Evolutionary conservation across 2,888 invertebrate genomes (phyloP).

Genomic region (Andrena minutula): DNA sequence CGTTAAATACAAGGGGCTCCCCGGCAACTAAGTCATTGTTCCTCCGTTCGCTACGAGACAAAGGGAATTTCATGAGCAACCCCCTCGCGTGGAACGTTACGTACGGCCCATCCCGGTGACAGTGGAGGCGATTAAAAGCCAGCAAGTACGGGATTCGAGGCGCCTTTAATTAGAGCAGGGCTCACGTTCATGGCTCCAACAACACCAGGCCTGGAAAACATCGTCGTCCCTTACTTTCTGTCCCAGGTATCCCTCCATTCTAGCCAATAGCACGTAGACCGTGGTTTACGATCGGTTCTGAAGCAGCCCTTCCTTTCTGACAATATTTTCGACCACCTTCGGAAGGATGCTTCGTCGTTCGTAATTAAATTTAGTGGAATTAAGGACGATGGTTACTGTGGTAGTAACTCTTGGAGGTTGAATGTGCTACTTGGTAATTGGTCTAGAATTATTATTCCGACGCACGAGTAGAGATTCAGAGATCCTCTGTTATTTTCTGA

Average conservation of each 20-base stretch:
- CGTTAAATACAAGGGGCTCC: neutral
- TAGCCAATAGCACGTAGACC: slow-evolving; percentile 30
- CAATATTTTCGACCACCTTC: neutral
- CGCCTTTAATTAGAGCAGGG: slow-evolving; percentile 46
- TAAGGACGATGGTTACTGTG: too few relatives aligned
- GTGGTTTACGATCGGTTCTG: slow-evolving; percentile 35
- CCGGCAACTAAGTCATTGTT: slow-evolving; percentile 31
- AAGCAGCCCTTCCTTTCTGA: neutral
- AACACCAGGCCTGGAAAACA: slow-evolving; percentile 3
- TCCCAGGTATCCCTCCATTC: slow-evolving; percentile 20
- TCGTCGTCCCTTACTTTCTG: neutral
- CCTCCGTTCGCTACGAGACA: slow-evolving; percentile 1
- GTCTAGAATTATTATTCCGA: too few relatives aligned
- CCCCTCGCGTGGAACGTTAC: slow-evolving; percentile 16
- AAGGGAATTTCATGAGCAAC: slow-evolving; percentile 20
- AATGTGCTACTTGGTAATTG: too few relatives aligned
- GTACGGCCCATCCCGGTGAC: neutral
- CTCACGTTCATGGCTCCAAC: slow-evolving; percentile 21
- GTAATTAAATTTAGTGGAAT: slow-evolving; percentile 24
- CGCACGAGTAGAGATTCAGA: too few relatives aligned
- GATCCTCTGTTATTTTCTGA: too few relatives aligned
- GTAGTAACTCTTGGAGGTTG: too few relatives aligned
- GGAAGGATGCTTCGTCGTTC: neutral
- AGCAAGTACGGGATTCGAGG: slow-evolving; percentile 39
- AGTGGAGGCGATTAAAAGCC: slow-evolving; percentile 41